phyloP scores from a whole-genome alignment of 2,113 vertebrate genomes.

The Erythrocercus mccallii region DNA sequence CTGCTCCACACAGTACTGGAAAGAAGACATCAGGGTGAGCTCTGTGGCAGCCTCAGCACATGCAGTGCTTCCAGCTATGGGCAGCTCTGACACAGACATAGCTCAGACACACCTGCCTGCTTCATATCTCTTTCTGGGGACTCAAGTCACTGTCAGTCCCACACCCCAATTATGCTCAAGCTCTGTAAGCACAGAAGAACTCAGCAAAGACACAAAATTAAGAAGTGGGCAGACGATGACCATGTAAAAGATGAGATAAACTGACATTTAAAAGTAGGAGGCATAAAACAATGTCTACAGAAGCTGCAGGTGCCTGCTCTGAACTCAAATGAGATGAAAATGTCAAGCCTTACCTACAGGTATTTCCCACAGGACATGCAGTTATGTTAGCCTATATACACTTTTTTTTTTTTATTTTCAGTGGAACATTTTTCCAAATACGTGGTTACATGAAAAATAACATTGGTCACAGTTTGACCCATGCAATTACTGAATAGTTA shows the following conservation, averaged over 20 bases:
- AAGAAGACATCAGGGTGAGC: background rate
- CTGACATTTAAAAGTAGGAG: background rate
- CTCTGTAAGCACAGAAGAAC: background rate
- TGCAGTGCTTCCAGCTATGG: background rate
- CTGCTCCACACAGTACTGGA: background rate
- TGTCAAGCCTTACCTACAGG: background rate
- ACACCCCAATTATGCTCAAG: background rate
- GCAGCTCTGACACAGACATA: background rate
- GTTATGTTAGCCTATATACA: background rate
- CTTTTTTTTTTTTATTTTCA: background rate
- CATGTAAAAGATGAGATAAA: background rate
- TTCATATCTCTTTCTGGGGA: background rate
- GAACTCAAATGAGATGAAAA: background rate
- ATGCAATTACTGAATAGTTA: background rate
- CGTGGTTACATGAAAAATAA: background rate
- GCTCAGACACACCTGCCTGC: accelerated
- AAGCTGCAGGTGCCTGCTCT: background rate
- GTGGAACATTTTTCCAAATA: background rate
- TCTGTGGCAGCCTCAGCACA: background rate
- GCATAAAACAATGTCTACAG: background rate
- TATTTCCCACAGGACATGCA: background rate
- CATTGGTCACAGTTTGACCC: background rate
- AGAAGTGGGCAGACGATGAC: background rate
- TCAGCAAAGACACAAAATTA: background rate
- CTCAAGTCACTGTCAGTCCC: background rate